Conservation (phyloP, 2,113 vertebrate genomes). For the Hypomesus transpacificus region DNA sequence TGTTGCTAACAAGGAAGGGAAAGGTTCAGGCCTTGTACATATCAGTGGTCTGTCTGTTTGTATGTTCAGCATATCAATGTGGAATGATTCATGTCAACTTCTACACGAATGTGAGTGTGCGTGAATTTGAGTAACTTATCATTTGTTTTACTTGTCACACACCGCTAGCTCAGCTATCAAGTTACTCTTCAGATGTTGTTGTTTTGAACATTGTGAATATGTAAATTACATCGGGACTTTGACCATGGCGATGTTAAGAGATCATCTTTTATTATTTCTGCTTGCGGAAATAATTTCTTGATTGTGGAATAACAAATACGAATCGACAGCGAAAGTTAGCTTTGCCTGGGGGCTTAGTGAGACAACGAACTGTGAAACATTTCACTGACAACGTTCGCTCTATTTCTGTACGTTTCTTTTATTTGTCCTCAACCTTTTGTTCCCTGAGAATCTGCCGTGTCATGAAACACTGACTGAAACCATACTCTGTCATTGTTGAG, state of each 20-base stretch:
- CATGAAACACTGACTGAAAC: no score
- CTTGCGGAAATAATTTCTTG: neutral
- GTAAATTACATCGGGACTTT: constrained; percentile 41
- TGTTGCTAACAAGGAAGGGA: no score
- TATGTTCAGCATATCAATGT: no score
- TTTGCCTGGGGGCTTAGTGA: neutral
- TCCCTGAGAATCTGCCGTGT: neutral
- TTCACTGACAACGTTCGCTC: neutral
- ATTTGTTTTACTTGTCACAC: no score
- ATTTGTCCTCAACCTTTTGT: neutral
- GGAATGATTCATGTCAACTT: no score
- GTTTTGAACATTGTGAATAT: constrained; percentile 12
- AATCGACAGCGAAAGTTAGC: neutral
- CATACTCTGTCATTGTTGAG: no score
- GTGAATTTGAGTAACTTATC: no score
- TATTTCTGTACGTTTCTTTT: neutral
- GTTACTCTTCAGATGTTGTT: no score
- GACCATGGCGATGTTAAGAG: constrained; percentile 35
- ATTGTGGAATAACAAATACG: constrained; percentile 13
- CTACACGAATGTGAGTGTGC: no score
- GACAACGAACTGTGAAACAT: constrained; percentile 38
- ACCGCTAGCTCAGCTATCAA: no score
- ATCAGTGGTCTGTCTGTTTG: no score
- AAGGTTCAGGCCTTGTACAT: no score
- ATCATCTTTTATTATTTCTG: constrained; percentile 29